Conservation (phyloP, 92 coral and sea anemone species). For the Epizoanthus illoricatus region DNA sequence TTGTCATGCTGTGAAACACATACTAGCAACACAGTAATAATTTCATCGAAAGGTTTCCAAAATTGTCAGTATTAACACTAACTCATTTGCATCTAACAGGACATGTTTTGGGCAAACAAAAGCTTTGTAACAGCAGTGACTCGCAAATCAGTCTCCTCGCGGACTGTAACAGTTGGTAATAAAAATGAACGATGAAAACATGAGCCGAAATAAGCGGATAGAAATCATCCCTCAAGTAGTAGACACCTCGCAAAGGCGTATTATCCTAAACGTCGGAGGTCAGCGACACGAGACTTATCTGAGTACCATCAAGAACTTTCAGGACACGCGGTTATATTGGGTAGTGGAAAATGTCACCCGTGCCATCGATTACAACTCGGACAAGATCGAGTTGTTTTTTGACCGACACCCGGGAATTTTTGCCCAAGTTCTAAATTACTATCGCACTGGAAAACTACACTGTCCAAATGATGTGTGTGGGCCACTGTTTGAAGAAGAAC, state of each 20-base stretch:
- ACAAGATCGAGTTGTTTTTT: slow-evolving; percentile 87
- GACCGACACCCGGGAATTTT: slow-evolving; percentile 93
- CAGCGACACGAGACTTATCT: slow-evolving; percentile 85
- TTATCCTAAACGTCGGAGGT: slow-evolving; percentile 87
- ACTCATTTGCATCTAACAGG: slow-evolving; percentile 15
- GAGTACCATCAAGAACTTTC: slow-evolving; percentile 79
- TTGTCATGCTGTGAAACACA: slow-evolving; percentile 9
- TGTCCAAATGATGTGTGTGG: slow-evolving; percentile 97
- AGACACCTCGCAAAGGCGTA: slow-evolving; percentile 70
- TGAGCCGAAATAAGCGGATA: slow-evolving; percentile 63
- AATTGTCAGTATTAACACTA: slow-evolving; percentile 7
- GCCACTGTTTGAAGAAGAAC: slow-evolving; percentile 91
- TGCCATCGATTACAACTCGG: slow-evolving; percentile 92
- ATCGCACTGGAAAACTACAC: slow-evolving; percentile 90
- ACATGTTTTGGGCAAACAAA: slow-evolving; percentile 2
- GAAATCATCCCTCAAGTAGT: slow-evolving; percentile 77
- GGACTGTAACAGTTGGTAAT: neutral
- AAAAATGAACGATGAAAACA: slow-evolving; percentile 10
- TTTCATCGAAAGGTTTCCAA: neutral
- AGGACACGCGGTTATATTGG: slow-evolving; percentile 88
- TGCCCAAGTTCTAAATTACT: slow-evolving; percentile 86
- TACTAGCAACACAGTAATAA: slow-evolving; percentile 15
- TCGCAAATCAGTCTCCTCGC: neutral
- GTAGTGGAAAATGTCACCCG: slow-evolving; percentile 90
- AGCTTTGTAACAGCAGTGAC: neutral